Base-by-base conservation (phyloP, 2,797 vertebrate genomes). In the Sebastes melanostomus region DNA sequence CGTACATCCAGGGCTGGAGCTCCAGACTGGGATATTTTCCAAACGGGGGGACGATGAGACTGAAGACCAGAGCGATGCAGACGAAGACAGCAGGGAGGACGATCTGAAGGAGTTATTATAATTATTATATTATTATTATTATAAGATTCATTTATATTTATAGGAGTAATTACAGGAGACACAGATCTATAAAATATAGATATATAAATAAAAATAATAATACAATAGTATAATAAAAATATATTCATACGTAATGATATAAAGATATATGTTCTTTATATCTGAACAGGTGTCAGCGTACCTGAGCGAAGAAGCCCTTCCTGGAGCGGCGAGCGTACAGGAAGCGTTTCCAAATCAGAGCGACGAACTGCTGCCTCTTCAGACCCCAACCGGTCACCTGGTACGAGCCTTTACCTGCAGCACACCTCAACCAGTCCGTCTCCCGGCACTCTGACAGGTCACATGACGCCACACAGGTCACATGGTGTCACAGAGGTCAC, bases 271-370 rank as follows among this genome's bases (percentile, higher is more conserved):
- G 18, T 50, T 50, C 46, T 18, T 8, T 50, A 50, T 50, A 50
- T 50, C 12, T 50, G 6, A 50, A 20, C 46, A 50, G 46, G 42
- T 20, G 32, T 24, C 32, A 24, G 34, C 16, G 4, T 84, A 99
- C 98, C 97, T 99, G 98, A 81, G 98, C 98, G 14, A 99, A 98
- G 92, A 99, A 98, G 1, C 98, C 98, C 63, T 99, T 99, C 54
- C 97, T 93, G 79, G 98, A 99, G 80, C 98, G 96, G 1, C 95
- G 95, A n/a, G 98, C 98, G 16, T 97, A 97, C 16, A 99, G 95
- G 70, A 99, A 93, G 1, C 98, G 95, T 81, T 99, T 99, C 98
- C 98, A 99, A 77, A 99, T 94, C 74, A 99, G 94, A 55, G 98
- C 97, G 77, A 97, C 94, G 66, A 99, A 99, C 93, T 99, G 98